Percentiles rank a stretch among this genome's conserved stretches.
phyloP scores from a whole-genome alignment of 2,888 invertebrate species.

The Endotricha flammealis region DNA sequence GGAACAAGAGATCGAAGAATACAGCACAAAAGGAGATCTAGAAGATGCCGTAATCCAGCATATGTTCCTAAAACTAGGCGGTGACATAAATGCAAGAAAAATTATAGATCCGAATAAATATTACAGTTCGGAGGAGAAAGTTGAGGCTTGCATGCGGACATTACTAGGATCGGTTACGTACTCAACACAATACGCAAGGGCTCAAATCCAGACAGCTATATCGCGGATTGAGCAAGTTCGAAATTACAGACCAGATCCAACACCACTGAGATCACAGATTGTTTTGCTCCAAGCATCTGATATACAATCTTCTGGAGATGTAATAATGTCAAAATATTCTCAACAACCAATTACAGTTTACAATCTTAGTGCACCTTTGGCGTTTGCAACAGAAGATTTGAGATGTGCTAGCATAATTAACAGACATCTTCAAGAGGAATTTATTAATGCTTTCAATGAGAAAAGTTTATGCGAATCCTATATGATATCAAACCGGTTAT shows the following conservation, averaged over 20 bases:
- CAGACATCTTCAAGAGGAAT: slow-evolving; percentile 29
- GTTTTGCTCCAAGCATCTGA: slow-evolving; percentile 27
- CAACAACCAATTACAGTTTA: slow-evolving; percentile 27
- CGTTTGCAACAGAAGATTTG: slow-evolving; percentile 29
- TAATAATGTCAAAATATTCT: slow-evolving; percentile 27
- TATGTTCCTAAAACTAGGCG: slow-evolving; percentile 39
- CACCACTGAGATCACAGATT: slow-evolving; percentile 30
- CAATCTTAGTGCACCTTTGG: slow-evolving; percentile 32
- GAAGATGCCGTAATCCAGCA: slow-evolving; percentile 40
- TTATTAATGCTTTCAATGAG: slow-evolving; percentile 31
- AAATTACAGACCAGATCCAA: slow-evolving; percentile 17
- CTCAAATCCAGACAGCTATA: slow-evolving; percentile 35
- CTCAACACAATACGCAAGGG: slow-evolving; percentile 44
- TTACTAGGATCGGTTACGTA: slow-evolving; percentile 39
- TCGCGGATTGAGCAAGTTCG: slow-evolving; percentile 26
- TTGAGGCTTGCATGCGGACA: slow-evolving; percentile 31
- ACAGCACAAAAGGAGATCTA: slow-evolving; percentile 30
- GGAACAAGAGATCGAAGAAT: slow-evolving; percentile 28
- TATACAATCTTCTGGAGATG: background rate
- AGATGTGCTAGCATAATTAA: slow-evolving; percentile 41
- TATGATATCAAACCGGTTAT: no score
- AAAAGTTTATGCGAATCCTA: slow-evolving; percentile 46
- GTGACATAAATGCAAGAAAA: slow-evolving; percentile 14
- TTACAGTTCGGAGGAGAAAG: slow-evolving; percentile 29
- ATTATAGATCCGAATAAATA: slow-evolving; percentile 18